Conservation (phyloP, 1,140 invertebrate genomes). For the Bombus sylvicola region DNA sequence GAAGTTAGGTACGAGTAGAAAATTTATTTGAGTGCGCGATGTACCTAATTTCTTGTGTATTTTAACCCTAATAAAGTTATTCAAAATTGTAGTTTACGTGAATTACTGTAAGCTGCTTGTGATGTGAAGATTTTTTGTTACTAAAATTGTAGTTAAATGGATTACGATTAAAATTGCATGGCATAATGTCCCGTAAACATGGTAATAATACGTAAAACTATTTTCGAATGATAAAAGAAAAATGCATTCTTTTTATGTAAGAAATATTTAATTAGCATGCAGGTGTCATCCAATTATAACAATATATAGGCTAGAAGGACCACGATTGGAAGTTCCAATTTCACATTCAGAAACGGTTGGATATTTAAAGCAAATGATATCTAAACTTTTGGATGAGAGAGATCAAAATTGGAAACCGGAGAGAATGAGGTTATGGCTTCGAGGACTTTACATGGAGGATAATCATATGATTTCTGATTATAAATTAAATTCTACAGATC, state of each 20-base stretch:
- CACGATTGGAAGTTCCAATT: conserved; percentile 13
- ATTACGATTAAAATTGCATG: neutral
- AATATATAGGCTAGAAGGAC: conserved; percentile 40
- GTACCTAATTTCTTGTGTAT: neutral
- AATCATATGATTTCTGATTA: conserved; percentile 54
- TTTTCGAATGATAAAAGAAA: neutral
- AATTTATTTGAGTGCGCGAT: neutral
- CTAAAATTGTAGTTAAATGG: neutral
- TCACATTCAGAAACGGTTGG: conserved; percentile 48
- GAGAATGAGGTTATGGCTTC: conserved; percentile 45
- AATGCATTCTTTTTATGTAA: neutral
- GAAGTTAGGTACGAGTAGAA: conserved; percentile 3
- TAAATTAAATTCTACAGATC: conserved; percentile 33
- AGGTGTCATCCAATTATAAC: conserved; percentile 34
- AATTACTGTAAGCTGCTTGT: neutral
- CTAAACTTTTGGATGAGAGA: neutral
- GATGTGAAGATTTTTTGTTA: neutral
- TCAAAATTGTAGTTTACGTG: neutral
- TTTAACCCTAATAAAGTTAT: conserved; percentile 19
- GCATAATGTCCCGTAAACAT: neutral
- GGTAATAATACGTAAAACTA: conserved; percentile 7
- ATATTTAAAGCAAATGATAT: conserved; percentile 36
- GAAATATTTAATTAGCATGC: conserved; percentile 10
- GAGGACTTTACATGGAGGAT: conserved; percentile 46
- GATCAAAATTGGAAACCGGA: conserved; percentile 41